These are phyloP conservation scores for Nomada fabriciana DNA, from an alignment of 2,888 invertebrate species.

Conservation along the genomic window DNA sequence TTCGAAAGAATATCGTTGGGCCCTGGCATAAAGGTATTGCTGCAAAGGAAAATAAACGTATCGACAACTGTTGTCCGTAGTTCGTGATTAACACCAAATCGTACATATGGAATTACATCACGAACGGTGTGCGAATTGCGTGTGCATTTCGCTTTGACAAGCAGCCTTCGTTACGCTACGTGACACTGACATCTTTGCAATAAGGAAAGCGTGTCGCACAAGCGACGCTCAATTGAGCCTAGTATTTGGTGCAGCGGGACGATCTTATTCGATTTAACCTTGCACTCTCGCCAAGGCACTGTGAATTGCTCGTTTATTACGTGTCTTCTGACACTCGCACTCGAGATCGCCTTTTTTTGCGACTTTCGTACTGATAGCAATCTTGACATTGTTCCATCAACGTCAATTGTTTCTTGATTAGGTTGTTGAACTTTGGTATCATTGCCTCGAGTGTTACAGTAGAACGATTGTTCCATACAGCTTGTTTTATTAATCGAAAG, in stretches of 20 bases:
- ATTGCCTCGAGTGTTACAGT: not conserved
- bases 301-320: conserved; percentile 26
- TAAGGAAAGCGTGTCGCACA: conserved; percentile 60
- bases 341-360: conserved; percentile 12
- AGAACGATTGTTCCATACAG: not conserved
- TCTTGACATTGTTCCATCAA: conserved; percentile 13
- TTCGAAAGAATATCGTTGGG: no score
- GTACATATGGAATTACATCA: conserved; percentile 32
- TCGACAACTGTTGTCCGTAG: not conserved
- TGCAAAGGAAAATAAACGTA: not conserved
- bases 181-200: conserved; percentile 63
- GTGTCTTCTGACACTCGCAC: not conserved
- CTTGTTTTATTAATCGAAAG: not conserved
- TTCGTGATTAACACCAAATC: not conserved
- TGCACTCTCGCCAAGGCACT: conserved; percentile 58
- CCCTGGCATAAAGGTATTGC: no score
- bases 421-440: not conserved
- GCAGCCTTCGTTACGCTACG: conserved; percentile 64
- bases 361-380: not conserved
- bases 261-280: conserved; percentile 60
- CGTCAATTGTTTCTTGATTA: not conserved
- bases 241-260: conserved; percentile 50
- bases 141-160: conserved; percentile 50
- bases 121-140: conserved; percentile 43
- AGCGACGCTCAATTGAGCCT: conserved; percentile 50